These are phyloP conservation scores for Brachionus plicatilis DNA, from an alignment of 1,140 invertebrate species.

Conservation along the genomic window DNA sequence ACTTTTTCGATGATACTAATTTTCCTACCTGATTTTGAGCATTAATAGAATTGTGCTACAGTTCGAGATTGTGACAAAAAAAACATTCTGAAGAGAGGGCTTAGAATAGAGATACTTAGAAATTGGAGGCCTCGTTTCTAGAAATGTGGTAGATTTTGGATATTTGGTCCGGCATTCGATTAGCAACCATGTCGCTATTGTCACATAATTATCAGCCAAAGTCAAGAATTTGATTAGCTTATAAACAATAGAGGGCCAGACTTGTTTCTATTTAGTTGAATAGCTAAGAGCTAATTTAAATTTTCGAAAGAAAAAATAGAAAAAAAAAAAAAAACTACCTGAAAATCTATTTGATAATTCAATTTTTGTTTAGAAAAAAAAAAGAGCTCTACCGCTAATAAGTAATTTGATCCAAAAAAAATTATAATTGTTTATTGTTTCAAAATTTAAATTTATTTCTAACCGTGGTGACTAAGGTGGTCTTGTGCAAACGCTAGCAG, in stretches of 20 bases:
- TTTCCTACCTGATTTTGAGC: background rate
- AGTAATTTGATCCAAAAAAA: conserved; percentile 19
- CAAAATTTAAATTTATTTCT: conserved; percentile 4
- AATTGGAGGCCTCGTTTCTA: background rate
- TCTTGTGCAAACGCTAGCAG: background rate
- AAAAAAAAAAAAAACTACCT: background rate
- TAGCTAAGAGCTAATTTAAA: conserved; percentile 32
- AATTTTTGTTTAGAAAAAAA: conserved; percentile 31
- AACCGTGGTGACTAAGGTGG: background rate
- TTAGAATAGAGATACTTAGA: background rate
- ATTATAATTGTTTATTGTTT: conserved; percentile 34
- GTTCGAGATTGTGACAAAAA: background rate
- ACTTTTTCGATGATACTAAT: conserved; percentile 12
- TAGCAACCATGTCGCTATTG: background rate
- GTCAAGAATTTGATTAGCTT: background rate
- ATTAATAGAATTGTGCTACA: background rate
- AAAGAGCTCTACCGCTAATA: background rate
- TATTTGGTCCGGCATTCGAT: background rate
- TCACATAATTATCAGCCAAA: background rate
- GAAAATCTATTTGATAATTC: conserved; percentile 36
- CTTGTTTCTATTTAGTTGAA: conserved; percentile 6
- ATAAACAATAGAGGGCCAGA: conserved; percentile 3
- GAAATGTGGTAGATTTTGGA: background rate
- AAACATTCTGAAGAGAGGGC: background rate
- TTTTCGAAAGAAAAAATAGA: background rate